These are phyloP conservation scores for Drosophila sturtevanti DNA, from an alignment of 1,140 invertebrate genomes.

Conservation along the genomic window DNA sequence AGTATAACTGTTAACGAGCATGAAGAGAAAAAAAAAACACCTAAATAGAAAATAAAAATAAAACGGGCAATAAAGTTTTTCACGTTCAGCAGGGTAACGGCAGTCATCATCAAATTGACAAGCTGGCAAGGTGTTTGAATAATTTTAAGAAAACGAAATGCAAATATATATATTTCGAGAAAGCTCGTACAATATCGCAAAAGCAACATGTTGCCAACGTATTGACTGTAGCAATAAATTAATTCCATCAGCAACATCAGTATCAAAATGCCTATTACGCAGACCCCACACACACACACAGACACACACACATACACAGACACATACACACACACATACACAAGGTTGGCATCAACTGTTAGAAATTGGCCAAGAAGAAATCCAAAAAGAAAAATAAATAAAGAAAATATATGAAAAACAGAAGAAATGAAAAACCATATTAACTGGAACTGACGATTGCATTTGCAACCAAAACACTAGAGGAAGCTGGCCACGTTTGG, in stretches of 20 bases:
- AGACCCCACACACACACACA: constrained; percentile 20
- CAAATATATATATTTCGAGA: neutral
- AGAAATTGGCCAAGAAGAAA: constrained; percentile 61
- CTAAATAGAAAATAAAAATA: constrained; percentile 6
- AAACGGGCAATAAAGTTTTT: constrained; percentile 45
- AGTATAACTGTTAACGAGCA: constrained; percentile 33
- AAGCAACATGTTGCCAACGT: constrained; percentile 24
- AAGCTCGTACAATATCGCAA: constrained; percentile 1
- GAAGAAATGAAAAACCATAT: neutral
- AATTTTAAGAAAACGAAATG: constrained; percentile 24
- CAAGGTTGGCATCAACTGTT: constrained; percentile 25
- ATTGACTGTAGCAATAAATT: constrained; percentile 49
- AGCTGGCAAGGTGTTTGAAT: constrained; percentile 39
- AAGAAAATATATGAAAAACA: too few relatives aligned
- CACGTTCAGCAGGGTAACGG: constrained; percentile 18
- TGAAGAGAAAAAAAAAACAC: constrained; percentile 6
- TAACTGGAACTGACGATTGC: constrained; percentile 16
- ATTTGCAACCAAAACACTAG: constrained; percentile 32
- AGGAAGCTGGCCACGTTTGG: constrained; percentile 43
- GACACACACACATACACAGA: neutral
- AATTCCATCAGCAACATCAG: constrained; percentile 34
- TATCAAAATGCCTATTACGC: constrained; percentile 44
- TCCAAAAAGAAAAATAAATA: constrained; percentile 3
- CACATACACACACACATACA: neutral
- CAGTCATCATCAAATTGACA: constrained; percentile 34